Conservation (phyloP, 2,888 invertebrate species). For the Netelia melanura region DNA sequence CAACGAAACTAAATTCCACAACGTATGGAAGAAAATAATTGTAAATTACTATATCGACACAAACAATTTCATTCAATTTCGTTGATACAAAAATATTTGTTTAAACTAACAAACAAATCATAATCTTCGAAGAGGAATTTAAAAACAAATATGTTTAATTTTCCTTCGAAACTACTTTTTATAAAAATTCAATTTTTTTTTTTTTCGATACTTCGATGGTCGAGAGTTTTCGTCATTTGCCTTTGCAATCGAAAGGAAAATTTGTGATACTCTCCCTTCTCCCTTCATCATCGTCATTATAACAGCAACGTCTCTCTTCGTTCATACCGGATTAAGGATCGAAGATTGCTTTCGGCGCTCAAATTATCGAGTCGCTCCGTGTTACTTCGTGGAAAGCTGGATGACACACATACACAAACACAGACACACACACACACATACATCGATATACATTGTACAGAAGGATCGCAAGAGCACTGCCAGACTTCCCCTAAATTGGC, state of each 20-base stretch:
- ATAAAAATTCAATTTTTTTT: neutral
- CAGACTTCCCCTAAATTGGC: conserved; percentile 64
- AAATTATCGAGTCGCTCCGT: conserved; percentile 55
- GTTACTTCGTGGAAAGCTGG: conserved; percentile 14
- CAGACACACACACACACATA: neutral
- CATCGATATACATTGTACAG: neutral
- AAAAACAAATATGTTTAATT: too few species aligned
- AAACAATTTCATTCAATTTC: too few species aligned
- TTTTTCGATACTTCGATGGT: neutral
- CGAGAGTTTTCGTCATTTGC: neutral
- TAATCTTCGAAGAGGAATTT: too few species aligned
- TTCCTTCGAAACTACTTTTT: neutral
- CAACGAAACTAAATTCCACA: neutral
- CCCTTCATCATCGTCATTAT: neutral
- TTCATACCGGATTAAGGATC: conserved; percentile 58
- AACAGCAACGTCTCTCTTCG: conserved; percentile 11
- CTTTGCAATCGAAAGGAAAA: conserved; percentile 20
- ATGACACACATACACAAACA: conserved; percentile 11
- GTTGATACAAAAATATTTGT: too few species aligned
- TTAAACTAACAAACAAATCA: too few species aligned
- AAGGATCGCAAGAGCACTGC: conserved; percentile 28
- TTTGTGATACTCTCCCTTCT: neutral
- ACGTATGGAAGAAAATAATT: too few species aligned
- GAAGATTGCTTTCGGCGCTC: conserved; percentile 64
- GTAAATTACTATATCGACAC: too few species aligned